Base-by-base conservation (phyloP, 1,140 invertebrate genomes). In the Plodia interpunctella region DNA sequence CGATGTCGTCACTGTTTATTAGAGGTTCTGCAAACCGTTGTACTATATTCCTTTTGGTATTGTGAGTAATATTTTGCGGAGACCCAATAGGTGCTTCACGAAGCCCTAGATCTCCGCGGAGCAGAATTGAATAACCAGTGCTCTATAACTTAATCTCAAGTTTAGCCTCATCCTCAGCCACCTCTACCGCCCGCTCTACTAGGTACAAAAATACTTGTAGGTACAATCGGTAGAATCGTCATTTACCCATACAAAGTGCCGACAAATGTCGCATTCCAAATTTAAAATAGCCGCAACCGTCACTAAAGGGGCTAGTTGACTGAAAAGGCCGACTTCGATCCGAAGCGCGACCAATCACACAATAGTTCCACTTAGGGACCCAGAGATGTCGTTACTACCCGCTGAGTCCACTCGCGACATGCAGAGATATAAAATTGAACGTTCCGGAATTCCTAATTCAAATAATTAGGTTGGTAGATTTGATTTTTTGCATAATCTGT, bases 331-430 rank as follows among this genome's bases (percentile, higher is more conserved):
- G 70, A 66, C 65, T 44, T 65, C 64, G 68, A 65, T 59, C 55
- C 62, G 62, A 62, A 65, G 76, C 79, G 80, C 68, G 73, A 68
- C 84, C 72, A 87, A 87, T 87, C 63, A 50, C 15, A 87, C 80
- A 86, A 87, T 78, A 67, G 77, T 86, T 83, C 77, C 70, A 81
- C 74, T 87, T 84, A 84, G 74, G 67, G 73, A 59, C 74, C 68
- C 68, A 73, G 70, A 87, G 84, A 87, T 84, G 84, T 85, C 84
- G 84, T 87, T 86, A 85, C 72, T 72, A 68, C 83, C 78, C 77
- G 81, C 81, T 83, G 81, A 60, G 83, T 71, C 49, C 63, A 63
- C 61, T 53, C 57, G 68, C 67, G 52, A 66, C 64, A 66, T 63
- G 65, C 71, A 62, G 60, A 54, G 66, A 70, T 69, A 61, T 57